Conservation (phyloP, 2,113 vertebrate genomes). For the Marcusenius ussheri region DNA sequence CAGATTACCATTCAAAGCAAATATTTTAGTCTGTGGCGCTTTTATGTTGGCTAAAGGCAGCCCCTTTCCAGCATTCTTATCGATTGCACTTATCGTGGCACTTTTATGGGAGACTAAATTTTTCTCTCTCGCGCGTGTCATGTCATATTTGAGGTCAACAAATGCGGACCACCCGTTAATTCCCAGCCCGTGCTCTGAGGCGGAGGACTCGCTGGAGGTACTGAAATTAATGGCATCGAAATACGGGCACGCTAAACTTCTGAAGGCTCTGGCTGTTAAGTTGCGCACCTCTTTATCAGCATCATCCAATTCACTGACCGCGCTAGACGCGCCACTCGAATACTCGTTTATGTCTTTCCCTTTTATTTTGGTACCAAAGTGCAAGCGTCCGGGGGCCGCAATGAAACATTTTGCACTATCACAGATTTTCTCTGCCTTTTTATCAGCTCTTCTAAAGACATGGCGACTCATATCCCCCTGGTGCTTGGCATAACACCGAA, state of each 20-base stretch:
- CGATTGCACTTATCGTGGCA: conserved; percentile 44
- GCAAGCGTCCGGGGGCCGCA: conserved; percentile 77
- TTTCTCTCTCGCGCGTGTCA: conserved; percentile 49
- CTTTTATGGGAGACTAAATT: conserved; percentile 43
- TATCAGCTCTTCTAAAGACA: conserved; percentile 56
- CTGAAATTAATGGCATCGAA: conserved; percentile 82
- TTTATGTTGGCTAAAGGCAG: conserved; percentile 43
- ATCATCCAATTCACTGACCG: conserved; percentile 83
- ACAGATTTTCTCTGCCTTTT: conserved; percentile 45
- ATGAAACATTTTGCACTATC: conserved; percentile 60
- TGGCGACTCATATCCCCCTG: conserved; percentile 72
- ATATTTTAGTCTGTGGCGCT: conserved; percentile 61
- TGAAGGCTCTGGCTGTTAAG: conserved; percentile 71
- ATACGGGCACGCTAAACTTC: conserved; percentile 89
- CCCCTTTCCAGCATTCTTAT: conserved; percentile 43
- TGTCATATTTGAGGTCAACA: conserved; percentile 78
- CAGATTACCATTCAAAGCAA: conserved; percentile 47
- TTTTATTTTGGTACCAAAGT: conserved; percentile 71
- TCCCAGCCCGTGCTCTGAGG: conserved; percentile 71
- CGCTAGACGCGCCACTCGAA: conserved; percentile 43
- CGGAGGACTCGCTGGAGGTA: conserved; percentile 79
- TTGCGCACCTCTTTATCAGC: conserved; percentile 67
- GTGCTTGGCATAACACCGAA: conserved; percentile 67
- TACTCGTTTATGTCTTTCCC: conserved; percentile 76
- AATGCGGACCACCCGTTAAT: conserved; percentile 84